phyloP scores from a whole-genome alignment of 2,797 vertebrate genomes.

The Ctenochaetus hawaiiensis region DNA sequence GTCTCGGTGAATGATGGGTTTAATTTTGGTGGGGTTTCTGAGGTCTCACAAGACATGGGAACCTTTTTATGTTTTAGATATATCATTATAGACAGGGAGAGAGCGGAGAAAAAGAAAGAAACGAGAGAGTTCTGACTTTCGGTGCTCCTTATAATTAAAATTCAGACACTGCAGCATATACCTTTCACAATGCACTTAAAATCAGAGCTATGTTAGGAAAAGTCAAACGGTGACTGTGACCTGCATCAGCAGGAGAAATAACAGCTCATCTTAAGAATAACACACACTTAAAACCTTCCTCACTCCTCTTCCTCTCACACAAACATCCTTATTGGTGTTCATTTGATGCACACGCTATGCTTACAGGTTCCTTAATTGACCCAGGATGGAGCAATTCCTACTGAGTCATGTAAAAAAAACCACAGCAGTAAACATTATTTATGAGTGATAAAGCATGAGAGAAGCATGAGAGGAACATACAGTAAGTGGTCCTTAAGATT shows the following conservation, averaged over 20 bases:
- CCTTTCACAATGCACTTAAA: conserved; percentile 14
- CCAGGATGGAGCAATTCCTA: neutral
- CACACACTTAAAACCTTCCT: neutral
- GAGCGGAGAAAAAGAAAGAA: neutral
- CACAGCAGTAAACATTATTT: neutral
- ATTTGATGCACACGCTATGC: neutral
- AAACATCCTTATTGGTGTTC: conserved; percentile 21
- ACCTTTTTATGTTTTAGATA: conserved; percentile 65
- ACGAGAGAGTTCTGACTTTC: conserved; percentile 27
- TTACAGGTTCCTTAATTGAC: neutral
- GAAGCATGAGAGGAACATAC: conserved; percentile 8
- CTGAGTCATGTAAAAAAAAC: neutral
- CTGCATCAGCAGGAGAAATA: conserved; percentile 5
- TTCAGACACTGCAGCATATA: conserved; percentile 10
- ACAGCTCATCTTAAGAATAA: neutral
- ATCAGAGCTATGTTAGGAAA: conserved; percentile 9
- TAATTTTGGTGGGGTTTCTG: conserved; percentile 65
- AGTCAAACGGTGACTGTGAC: neutral
- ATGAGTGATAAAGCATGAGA: conserved; percentile 23
- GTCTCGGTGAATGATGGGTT: conserved; percentile 72
- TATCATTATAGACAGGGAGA: conserved; percentile 39
- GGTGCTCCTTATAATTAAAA: conserved; percentile 9
- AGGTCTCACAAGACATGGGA: conserved; percentile 45
- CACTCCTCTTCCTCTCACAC: too few species aligned
- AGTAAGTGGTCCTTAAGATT: conserved; percentile 43